Evolutionary conservation across 2,113 vertebrate genomes (phyloP), one percentile per base, ranked within the genome.

Genomic region (Triplophysa siluroides): DNA sequence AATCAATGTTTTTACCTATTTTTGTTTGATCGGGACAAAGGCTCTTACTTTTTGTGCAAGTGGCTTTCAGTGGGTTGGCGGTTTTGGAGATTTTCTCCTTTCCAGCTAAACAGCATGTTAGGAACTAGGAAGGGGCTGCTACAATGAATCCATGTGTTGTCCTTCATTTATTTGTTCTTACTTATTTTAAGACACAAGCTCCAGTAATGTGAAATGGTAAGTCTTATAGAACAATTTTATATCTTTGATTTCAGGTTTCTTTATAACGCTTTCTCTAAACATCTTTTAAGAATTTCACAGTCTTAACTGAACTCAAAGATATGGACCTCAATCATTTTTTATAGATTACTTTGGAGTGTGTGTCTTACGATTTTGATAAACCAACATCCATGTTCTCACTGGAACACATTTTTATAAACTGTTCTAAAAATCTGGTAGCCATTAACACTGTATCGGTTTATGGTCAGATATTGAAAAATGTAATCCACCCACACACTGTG

Each of bases 141-240:
- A 0, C 33, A 67, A 43, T 90, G 86, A 92, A 89, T 83, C 21
- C 47, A 81, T 18, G 24, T 81, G 82, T 83, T 91, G 87, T 88
- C 54, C 33, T 26, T 2, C 90, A 85, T 92, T 91, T 92, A 85
- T 92, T 91, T 90, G 86, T 89, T 88, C 80, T 62, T 0, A 1
- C 70, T 84, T 91, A 90, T 89, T 90, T 90, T 90, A 89, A 87
- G 89, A 41, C 84, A 81, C 66, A 76, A 78, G 62, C 71, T 86
- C 73, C 52, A 50, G 79, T 79, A 90, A 84, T 86, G 73, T 72
- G 84, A 70, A n/a, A 45, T 78, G 79, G 60, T 73, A 87, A 80
- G 84, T 77, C 83, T 71, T 45, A 29, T 83, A 78, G 75, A 58
- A 29, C 38, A 64, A n/a, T 91, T 91, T 91, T 79, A 60, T 87